phyloP scores from a whole-genome alignment of 1,140 invertebrate genomes.

The Atta texana region DNA sequence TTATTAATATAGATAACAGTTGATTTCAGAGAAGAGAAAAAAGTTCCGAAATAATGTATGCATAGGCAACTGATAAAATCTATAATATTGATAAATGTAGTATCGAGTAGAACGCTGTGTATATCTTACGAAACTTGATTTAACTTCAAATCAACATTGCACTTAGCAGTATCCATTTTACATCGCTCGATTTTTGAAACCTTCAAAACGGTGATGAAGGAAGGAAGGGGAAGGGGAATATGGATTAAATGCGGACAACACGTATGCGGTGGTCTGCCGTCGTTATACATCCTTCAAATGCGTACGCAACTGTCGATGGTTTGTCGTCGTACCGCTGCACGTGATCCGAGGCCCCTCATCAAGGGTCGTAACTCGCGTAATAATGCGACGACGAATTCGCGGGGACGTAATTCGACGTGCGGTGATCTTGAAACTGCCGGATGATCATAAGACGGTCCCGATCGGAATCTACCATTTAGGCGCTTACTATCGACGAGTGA shows the following conservation, averaged over 20 bases:
- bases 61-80: background rate
- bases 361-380: slow-evolving; percentile 83
- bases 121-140: background rate
- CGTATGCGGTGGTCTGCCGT: slow-evolving; percentile 50
- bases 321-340: slow-evolving; percentile 75
- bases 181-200: slow-evolving; percentile 35
- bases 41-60: background rate
- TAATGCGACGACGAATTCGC: slow-evolving; percentile 79
- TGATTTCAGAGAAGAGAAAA: background rate
- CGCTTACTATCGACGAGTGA: slow-evolving; percentile 70
- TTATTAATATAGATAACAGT: background rate
- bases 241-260: slow-evolving; percentile 60
- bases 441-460: slow-evolving; percentile 82
- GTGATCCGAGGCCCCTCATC: slow-evolving; percentile 82
- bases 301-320: slow-evolving; percentile 72
- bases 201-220: background rate
- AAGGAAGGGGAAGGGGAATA: background rate
- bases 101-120: background rate
- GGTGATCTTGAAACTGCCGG: slow-evolving; percentile 79
- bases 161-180: background rate
- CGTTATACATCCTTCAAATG: slow-evolving; percentile 72
- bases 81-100: background rate
- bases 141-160: background rate
- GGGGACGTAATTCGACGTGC: slow-evolving; percentile 78
- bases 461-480: slow-evolving; percentile 77